These are phyloP conservation scores for Saturnia japonica DNA, from an alignment of 2,888 invertebrate species.

Conservation along the genomic window DNA sequence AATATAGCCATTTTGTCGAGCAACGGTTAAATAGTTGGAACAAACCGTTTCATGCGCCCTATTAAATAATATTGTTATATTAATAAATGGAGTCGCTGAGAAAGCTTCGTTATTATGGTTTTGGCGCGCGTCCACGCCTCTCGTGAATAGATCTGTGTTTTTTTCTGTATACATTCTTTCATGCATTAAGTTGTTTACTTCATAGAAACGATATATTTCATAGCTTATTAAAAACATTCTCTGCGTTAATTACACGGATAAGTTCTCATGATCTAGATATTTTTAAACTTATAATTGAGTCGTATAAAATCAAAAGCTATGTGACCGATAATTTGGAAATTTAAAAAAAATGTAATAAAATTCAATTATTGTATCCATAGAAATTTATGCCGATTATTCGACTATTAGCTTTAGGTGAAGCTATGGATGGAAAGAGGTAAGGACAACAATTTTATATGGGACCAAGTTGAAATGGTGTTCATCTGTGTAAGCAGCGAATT, in stretches of 20 bases:
- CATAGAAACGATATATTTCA: not conserved
- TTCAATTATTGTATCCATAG: too few relatives aligned
- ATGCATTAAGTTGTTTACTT: slow-evolving; percentile 6
- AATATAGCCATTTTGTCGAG: not conserved
- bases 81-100: slow-evolving; percentile 14
- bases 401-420: too few relatives aligned
- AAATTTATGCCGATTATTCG: too few relatives aligned
- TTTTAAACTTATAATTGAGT: not conserved
- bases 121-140: slow-evolving; percentile 16
- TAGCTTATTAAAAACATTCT: not conserved
- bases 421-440: too few relatives aligned
- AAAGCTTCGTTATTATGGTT: slow-evolving; percentile 15
- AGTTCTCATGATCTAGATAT: not conserved
- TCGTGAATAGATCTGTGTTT: slow-evolving; percentile 25
- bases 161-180: slow-evolving; percentile 24
- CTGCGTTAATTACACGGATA: not conserved
- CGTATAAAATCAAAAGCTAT: too few relatives aligned
- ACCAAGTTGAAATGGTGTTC: too few relatives aligned
- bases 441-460: too few relatives aligned
- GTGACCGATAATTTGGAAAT: too few relatives aligned
- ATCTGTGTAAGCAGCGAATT: too few relatives aligned
- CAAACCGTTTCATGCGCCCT: slow-evolving; percentile 9
- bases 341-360: too few relatives aligned
- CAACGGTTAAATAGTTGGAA: not conserved
- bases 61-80: slow-evolving; percentile 20